These are phyloP conservation scores for Colostygia pectinataria DNA, from an alignment of 2,888 invertebrate species.

Conservation along the genomic window DNA sequence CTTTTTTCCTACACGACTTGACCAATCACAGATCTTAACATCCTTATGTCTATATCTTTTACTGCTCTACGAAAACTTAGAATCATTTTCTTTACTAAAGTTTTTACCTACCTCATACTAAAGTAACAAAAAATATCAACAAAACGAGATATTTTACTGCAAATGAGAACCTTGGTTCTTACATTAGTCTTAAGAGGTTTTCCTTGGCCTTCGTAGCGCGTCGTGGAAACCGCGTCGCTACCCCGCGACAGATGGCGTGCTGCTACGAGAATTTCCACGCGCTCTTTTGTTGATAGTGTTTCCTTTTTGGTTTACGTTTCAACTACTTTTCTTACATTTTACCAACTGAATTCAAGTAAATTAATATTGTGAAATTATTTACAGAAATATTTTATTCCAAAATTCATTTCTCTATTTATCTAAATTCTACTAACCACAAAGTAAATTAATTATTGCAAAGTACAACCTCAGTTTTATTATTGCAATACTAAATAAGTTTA, in stretches of 20 bases:
- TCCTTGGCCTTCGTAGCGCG: constrained; percentile 25
- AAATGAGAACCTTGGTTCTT: constrained; percentile 38
- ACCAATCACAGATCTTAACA: constrained; percentile 29
- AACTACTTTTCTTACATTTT: too few species aligned
- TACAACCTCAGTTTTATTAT: too few species aligned
- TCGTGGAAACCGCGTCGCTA: constrained; percentile 49
- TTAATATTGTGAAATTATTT: too few species aligned
- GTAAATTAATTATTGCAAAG: too few species aligned
- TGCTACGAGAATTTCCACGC: constrained; percentile 33
- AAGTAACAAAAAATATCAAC: background rate
- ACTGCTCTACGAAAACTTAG: background rate
- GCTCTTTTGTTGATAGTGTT: background rate
- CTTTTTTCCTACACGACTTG: constrained; percentile 30
- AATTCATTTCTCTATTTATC: too few species aligned
- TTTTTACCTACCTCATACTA: background rate
- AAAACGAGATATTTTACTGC: background rate
- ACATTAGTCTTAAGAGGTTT: constrained; percentile 31
- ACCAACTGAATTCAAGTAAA: too few species aligned
- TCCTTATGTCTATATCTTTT: background rate
- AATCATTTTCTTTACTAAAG: background rate
- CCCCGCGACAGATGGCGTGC: constrained; percentile 75
- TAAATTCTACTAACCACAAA: too few species aligned
- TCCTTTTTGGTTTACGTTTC: too few species aligned
- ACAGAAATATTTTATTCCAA: too few species aligned
- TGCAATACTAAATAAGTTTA: too few species aligned